phyloP scores from a whole-genome alignment of 2,113 vertebrate genomes.

The Bambusicola thoracicus region DNA sequence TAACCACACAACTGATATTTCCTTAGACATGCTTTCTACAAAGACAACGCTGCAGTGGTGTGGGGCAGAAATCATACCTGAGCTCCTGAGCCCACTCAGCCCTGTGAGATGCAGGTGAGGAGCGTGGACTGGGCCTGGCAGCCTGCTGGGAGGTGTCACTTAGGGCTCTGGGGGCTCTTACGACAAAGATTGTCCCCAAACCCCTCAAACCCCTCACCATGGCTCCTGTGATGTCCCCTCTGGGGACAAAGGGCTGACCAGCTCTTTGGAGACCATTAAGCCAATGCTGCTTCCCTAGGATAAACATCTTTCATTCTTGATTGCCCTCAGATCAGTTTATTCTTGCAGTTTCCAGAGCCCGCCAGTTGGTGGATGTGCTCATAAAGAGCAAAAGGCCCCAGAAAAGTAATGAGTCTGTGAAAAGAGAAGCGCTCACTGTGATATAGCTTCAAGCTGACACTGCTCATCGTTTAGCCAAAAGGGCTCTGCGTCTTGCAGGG shows the following conservation, averaged over 20 bases:
- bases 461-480: not conserved
- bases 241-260: not conserved
- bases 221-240: too few species aligned
- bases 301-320: not conserved
- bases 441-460: not conserved
- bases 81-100: not conserved
- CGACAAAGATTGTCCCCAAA: too few species aligned
- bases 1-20: not conserved
- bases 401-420: not conserved
- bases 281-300: not conserved
- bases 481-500: not conserved
- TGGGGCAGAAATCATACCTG: not conserved
- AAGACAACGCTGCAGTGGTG: not conserved
- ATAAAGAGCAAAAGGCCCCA: not conserved
- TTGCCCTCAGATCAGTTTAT: not conserved
- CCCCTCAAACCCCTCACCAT: too few species aligned
- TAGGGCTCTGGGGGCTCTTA: not conserved
- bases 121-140: not conserved
- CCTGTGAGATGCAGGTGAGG: fast-evolving
- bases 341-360: not conserved
- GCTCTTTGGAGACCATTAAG: not conserved
- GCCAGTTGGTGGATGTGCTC: not conserved
- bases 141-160: not conserved
- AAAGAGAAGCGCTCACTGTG: not conserved
- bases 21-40: not conserved